Evolutionary conservation across 2,797 vertebrate species (phyloP).

Genomic region (Myiotriccus ornatus): DNA sequence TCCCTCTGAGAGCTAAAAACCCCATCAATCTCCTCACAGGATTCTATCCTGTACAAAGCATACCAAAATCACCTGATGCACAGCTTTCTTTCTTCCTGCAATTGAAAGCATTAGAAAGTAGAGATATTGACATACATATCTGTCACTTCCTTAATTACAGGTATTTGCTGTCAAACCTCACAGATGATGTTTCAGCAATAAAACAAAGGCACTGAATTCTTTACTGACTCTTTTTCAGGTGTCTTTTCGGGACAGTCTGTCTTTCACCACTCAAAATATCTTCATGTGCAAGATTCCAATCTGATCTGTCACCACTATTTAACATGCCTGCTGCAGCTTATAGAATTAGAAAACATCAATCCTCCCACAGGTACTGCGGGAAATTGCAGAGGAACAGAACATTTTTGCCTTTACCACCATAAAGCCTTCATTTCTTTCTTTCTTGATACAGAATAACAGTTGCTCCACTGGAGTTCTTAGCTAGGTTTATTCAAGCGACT

Average conservation of each 20-base stretch:
- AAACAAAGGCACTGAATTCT: neutral
- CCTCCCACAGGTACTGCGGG: neutral
- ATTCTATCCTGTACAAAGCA: neutral
- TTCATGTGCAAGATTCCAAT: neutral
- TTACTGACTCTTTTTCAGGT: neutral
- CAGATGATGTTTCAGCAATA: neutral
- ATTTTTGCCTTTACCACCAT: neutral
- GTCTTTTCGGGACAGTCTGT: neutral
- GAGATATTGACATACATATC: neutral
- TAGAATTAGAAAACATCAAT: neutral
- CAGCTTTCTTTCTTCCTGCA: neutral
- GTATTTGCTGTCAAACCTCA: neutral
- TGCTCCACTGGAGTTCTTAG: neutral
- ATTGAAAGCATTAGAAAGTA: neutral
- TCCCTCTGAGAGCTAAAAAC: neutral
- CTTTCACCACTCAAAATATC: neutral
- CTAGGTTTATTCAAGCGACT: neutral
- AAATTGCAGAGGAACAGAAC: neutral
- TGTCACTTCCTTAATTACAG: conserved; percentile 11
- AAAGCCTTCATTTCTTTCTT: neutral
- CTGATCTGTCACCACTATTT: neutral
- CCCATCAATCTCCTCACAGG: neutral
- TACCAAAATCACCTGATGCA: neutral
- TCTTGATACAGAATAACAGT: neutral
- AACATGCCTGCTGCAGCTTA: neutral